Percentiles rank a stretch among this genome's conserved stretches.
Conservation (phyloP, 2,797 vertebrate genomes). For the Dipus sagitta region DNA sequence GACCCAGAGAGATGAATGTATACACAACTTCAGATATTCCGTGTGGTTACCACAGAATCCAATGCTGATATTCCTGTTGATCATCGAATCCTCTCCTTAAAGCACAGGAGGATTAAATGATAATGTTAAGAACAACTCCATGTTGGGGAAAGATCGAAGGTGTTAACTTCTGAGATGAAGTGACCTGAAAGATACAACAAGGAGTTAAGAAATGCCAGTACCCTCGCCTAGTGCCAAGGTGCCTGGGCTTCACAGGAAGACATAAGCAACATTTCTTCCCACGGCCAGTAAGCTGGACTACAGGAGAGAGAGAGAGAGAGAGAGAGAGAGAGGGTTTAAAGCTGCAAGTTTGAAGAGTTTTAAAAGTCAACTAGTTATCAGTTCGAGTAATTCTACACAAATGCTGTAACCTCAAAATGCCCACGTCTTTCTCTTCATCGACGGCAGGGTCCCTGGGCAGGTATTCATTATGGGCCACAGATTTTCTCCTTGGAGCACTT, state of each 20-base stretch:
- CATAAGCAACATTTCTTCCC: not conserved
- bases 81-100: conserved; percentile 8
- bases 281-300: not conserved
- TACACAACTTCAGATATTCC: conserved; percentile 24
- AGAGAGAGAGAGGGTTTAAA: not conserved
- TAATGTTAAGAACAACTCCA: not conserved
- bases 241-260: not conserved
- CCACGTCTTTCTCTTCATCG: not conserved
- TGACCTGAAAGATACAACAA: not conserved
- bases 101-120: not conserved
- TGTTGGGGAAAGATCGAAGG: not conserved
- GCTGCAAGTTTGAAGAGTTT: not conserved
- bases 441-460: not conserved
- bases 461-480: not conserved
- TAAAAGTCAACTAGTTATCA: not conserved
- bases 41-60: conserved; percentile 28
- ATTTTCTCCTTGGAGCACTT: not conserved
- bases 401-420: not conserved
- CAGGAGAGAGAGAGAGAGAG: not conserved
- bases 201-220: not conserved
- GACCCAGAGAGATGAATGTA: conserved; percentile 7
- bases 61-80: not conserved
- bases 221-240: not conserved
- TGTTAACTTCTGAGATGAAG: not conserved
- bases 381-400: not conserved